Percentiles rank a stretch among this genome's conserved stretches.
Conservation (phyloP, 2,113 vertebrate genomes). For the Anhinga rufa region DNA sequence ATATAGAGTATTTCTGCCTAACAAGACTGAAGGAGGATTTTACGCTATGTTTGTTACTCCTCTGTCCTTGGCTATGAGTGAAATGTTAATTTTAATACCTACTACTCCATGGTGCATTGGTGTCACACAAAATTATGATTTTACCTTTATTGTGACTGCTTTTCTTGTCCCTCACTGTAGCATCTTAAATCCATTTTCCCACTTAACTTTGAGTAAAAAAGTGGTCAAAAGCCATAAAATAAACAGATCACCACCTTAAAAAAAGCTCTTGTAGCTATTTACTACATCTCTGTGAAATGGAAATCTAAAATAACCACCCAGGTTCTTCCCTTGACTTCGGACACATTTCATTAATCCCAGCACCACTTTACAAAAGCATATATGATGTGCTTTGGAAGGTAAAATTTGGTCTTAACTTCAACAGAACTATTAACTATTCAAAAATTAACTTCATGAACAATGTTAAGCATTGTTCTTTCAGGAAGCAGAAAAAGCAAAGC, state of each 20-base stretch:
- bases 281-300: background rate
- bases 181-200: background rate
- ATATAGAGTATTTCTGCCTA: background rate
- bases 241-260: background rate
- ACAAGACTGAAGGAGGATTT: background rate
- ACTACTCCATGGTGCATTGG: background rate
- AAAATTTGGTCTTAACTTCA: background rate
- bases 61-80: background rate
- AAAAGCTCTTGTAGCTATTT: background rate
- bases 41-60: background rate
- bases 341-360: background rate
- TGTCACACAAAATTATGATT: background rate
- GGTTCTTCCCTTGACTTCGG: background rate
- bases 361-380: background rate
- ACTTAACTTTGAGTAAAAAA: background rate
- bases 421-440: background rate
- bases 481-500: background rate
- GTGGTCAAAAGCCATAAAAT: background rate
- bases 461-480: background rate
- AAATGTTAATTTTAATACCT: background rate
- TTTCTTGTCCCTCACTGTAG: background rate
- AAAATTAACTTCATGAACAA: background rate
- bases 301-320: background rate
- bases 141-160: background rate
- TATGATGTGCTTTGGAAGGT: background rate